phyloP scores from a whole-genome alignment of 2,797 vertebrate genomes.

The Anniella stebbinsi region DNA sequence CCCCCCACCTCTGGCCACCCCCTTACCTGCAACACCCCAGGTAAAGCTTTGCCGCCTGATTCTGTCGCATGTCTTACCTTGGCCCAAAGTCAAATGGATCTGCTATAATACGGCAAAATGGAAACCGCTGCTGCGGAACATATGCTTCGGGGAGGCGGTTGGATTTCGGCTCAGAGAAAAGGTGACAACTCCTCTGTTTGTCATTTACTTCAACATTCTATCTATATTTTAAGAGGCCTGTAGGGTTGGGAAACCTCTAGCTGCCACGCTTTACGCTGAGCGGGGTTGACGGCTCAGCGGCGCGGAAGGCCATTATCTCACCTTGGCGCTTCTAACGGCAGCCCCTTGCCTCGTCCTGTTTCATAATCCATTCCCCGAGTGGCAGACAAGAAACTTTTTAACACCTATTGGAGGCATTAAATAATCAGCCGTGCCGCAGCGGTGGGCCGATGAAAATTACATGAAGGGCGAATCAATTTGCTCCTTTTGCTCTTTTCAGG shows the following conservation, averaged over 20 bases:
- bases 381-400: conserved; percentile 84
- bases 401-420: conserved; percentile 81
- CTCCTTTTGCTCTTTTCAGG: background rate
- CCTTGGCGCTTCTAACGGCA: conserved; percentile 86
- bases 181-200: conserved; percentile 77
- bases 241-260: conserved; percentile 80
- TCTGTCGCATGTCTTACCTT: background rate
- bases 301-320: conserved; percentile 88
- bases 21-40: no score
- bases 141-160: conserved; percentile 59
- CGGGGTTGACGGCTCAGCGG: conserved; percentile 85
- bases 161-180: conserved; percentile 69
- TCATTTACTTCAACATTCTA: conserved; percentile 79
- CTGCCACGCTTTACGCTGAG: conserved; percentile 82
- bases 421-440: conserved; percentile 69
- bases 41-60: background rate
- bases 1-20: no score
- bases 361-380: conserved; percentile 85
- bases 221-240: conserved; percentile 80
- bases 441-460: conserved; percentile 74
- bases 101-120: background rate
- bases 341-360: conserved; percentile 83
- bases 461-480: conserved; percentile 51
- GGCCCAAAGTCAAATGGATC: background rate
- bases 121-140: conserved; percentile 48